Conservation (phyloP, 2,888 invertebrate species). For the Spilosoma lubricipeda region DNA sequence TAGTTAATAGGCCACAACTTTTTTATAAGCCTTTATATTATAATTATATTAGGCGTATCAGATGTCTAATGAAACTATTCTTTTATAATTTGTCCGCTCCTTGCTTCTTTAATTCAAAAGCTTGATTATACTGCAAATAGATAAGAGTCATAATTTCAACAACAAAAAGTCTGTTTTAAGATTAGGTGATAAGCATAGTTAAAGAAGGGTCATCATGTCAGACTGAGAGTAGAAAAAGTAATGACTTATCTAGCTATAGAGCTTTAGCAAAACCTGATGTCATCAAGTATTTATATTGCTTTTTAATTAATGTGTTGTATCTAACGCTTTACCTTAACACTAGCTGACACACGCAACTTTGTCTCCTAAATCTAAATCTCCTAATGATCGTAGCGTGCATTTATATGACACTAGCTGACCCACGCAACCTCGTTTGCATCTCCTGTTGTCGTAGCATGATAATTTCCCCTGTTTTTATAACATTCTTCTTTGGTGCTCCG, state of each 20-base stretch:
- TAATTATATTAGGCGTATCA: background rate
- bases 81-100: background rate
- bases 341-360: too few relatives aligned
- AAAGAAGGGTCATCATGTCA: background rate
- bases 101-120: background rate
- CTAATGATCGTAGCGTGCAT: too few relatives aligned
- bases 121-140: background rate
- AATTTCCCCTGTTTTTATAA: too few relatives aligned
- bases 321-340: background rate
- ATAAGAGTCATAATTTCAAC: background rate
- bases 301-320: background rate
- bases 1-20: background rate
- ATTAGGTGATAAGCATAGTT: background rate
- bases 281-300: background rate
- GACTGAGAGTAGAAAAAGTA: background rate
- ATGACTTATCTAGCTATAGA: background rate
- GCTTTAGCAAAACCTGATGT: background rate
- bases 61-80: background rate
- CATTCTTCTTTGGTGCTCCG: too few relatives aligned
- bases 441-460: too few relatives aligned
- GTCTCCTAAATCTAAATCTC: too few relatives aligned
- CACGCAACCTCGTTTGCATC: too few relatives aligned
- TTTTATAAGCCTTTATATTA: background rate
- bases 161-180: background rate
- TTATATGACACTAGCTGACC: too few relatives aligned